phyloP scores from a whole-genome alignment of 2,797 vertebrate species.

The Podarcis siculus region DNA sequence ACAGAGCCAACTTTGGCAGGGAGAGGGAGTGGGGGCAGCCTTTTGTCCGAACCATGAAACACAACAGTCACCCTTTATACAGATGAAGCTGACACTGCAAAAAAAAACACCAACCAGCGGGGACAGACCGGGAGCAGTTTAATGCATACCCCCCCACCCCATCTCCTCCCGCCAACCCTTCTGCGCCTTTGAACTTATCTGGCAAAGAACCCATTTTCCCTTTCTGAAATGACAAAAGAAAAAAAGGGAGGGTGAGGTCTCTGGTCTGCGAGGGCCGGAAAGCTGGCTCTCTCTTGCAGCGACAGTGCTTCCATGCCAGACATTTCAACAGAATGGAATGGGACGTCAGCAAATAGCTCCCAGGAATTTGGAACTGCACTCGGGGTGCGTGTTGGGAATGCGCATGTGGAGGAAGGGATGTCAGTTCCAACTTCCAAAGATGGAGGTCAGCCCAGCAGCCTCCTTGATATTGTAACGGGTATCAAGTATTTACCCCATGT shows the following conservation, averaged over 20 bases:
- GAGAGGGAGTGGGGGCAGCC: neutral
- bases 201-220: constrained; percentile 33
- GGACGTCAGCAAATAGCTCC: constrained; percentile 33
- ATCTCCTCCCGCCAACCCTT: neutral
- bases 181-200: constrained; percentile 38
- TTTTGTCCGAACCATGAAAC: constrained; percentile 17
- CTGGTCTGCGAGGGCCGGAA: constrained; percentile 12
- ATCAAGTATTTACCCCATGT: no score
- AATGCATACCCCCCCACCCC: constrained; percentile 11
- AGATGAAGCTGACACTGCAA: constrained; percentile 23
- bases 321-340: constrained; percentile 32
- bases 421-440: neutral
- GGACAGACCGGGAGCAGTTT: neutral
- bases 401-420: neutral
- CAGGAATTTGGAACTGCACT: neutral
- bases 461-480: neutral
- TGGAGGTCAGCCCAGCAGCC: neutral
- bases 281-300: constrained; percentile 24
- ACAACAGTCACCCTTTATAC: constrained; percentile 23
- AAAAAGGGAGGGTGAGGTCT: neutral
- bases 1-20: neutral
- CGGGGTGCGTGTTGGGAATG: neutral
- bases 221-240: constrained; percentile 38
- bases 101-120: neutral
- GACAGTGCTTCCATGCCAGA: constrained; percentile 25